Conservation (phyloP, 2,797 vertebrate species). For the Pangasius macronema region DNA sequence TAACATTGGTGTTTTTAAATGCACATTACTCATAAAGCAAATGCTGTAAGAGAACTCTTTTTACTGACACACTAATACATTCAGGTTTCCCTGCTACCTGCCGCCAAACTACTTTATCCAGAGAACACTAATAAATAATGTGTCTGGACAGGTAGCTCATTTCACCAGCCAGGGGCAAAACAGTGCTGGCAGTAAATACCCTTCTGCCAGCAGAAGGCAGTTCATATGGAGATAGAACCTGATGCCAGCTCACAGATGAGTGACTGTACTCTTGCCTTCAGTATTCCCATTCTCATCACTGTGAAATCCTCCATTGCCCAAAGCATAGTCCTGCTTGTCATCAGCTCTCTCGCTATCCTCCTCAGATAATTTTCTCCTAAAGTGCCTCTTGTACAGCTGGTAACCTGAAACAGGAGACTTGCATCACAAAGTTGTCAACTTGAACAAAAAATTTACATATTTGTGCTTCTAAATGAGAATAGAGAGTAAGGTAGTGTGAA, state of each 20-base stretch:
- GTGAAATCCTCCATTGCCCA: slow-evolving; percentile 65
- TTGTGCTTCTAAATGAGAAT: not conserved
- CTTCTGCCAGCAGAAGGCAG: slow-evolving; percentile 18
- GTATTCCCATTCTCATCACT: slow-evolving; percentile 50
- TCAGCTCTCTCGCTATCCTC: slow-evolving; percentile 47
- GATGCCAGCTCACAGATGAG: slow-evolving; percentile 61
- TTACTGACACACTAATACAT: not conserved
- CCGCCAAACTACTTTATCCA: not conserved
- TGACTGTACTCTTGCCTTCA: slow-evolving; percentile 55
- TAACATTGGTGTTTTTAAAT: not conserved
- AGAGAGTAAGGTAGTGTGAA: not conserved
- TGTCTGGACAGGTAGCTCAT: slow-evolving; percentile 33
- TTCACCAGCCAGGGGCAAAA: slow-evolving; percentile 51
- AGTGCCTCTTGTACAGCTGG: slow-evolving; percentile 49
- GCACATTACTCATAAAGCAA: slow-evolving; percentile 8
- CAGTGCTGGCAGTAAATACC: slow-evolving; percentile 27
- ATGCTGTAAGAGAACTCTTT: not conserved
- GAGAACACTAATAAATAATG: not conserved
- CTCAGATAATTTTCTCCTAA: not conserved
- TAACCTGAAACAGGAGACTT: slow-evolving; percentile 64
- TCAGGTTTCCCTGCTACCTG: not conserved
- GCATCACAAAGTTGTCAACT: not conserved
- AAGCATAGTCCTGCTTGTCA: slow-evolving; percentile 51
- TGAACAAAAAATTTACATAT: not conserved
- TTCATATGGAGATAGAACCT: not conserved